Percentiles rank a stretch among this genome's conserved stretches.
Conservation (phyloP, 2,888 invertebrate genomes). For the Calameuta pallipes region DNA sequence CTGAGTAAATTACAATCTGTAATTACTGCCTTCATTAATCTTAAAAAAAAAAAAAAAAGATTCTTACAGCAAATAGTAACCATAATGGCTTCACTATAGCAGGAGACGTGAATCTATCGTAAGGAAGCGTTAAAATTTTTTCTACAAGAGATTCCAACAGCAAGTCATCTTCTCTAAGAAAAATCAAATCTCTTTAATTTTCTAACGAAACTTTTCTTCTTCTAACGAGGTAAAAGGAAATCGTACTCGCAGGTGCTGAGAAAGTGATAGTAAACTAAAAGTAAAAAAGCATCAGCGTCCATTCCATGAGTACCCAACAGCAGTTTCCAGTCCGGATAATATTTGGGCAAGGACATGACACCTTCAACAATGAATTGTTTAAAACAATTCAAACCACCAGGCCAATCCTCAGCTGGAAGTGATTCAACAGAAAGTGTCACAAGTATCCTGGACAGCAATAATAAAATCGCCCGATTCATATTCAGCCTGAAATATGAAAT, state of each 20-base stretch:
- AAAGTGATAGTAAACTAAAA: constrained; percentile 40
- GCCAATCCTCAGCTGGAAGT: constrained; percentile 6
- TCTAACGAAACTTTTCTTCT: background rate
- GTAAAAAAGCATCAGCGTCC: constrained; percentile 29
- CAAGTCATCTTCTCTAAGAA: background rate
- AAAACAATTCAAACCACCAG: constrained; percentile 24
- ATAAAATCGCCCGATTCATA: background rate
- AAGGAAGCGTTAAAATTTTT: background rate
- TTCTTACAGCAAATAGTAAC: constrained; percentile 42
- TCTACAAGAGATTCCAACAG: background rate
- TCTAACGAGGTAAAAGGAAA: background rate
- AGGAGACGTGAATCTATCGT: background rate
- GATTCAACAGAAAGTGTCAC: constrained; percentile 8
- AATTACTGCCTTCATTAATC: background rate
- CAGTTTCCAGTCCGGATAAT: constrained; percentile 22
- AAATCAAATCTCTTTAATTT: background rate
- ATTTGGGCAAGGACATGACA: constrained; percentile 28
- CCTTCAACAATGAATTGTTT: constrained; percentile 30
- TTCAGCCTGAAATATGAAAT: constrained; percentile 7
- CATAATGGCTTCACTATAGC: constrained; percentile 38
- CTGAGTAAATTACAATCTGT: constrained; percentile 11
- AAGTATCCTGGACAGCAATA: constrained; percentile 12
- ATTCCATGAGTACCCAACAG: background rate
- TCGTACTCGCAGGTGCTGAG: constrained; percentile 37
- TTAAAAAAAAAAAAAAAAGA: background rate